Percentiles rank a stretch among this genome's conserved stretches.
Conservation (phyloP, 2,888 invertebrate species). For the Amphipyra berbera region DNA sequence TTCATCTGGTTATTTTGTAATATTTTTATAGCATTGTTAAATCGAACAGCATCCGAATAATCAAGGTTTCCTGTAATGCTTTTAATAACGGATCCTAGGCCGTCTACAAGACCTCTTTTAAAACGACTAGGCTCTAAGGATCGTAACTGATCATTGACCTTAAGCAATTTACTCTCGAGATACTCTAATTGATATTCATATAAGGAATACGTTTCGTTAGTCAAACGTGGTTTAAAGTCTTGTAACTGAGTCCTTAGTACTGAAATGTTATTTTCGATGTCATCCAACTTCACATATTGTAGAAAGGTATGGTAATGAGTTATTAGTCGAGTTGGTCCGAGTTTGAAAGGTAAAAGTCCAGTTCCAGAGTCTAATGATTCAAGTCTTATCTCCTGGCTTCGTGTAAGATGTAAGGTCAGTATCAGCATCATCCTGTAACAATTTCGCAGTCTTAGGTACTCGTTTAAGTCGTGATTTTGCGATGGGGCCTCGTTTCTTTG, state of each 20-base stretch:
- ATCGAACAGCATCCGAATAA: slow-evolving; percentile 1
- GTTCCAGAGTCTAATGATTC: not conserved
- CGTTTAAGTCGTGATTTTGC: slow-evolving; percentile 2
- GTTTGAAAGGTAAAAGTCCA: slow-evolving; percentile 1
- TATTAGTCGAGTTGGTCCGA: not conserved
- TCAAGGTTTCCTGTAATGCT: not conserved
- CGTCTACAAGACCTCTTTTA: slow-evolving; percentile 3
- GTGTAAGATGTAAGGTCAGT: not conserved
- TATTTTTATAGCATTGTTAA: not conserved
- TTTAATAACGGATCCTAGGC: not conserved
- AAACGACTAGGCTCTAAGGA: not conserved
- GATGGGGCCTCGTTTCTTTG: slow-evolving; percentile 3
- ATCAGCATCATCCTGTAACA: slow-evolving; percentile 1
- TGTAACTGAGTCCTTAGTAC: not conserved
- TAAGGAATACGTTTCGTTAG: not conserved
- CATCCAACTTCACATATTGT: not conserved
- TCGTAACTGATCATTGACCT: not conserved
- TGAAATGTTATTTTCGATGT: not conserved
- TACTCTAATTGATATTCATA: not conserved
- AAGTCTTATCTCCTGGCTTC: slow-evolving; percentile 2
- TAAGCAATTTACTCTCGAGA: not conserved
- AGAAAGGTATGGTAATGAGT: not conserved
- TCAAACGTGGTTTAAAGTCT: not conserved
- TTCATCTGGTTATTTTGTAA: slow-evolving; percentile 1
- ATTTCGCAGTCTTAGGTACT: slow-evolving; percentile 3